These are phyloP conservation scores for Scylla paramamosain DNA, from an alignment of 1,140 invertebrate species.

Conservation along the genomic window DNA sequence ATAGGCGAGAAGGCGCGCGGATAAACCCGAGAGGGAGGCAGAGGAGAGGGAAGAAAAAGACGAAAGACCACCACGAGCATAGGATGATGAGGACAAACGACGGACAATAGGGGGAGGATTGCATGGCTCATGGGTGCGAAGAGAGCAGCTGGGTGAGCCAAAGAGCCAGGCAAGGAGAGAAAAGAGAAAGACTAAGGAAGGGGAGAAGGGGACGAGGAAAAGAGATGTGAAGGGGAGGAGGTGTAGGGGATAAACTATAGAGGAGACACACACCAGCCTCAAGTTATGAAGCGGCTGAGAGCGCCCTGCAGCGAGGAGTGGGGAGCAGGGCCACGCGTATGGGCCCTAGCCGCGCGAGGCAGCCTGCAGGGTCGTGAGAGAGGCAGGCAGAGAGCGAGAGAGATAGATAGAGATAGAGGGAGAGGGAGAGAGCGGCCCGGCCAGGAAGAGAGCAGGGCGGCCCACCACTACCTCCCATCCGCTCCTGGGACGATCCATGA, in stretches of 20 bases:
- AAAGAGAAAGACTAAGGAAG: neutral
- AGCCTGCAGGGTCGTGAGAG: slow-evolving; percentile 34
- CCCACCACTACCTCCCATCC: slow-evolving; percentile 18
- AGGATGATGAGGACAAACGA: slow-evolving; percentile 51
- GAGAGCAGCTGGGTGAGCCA: slow-evolving; percentile 27
- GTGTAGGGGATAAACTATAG: slow-evolving; percentile 5
- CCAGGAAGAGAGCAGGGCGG: slow-evolving; percentile 26
- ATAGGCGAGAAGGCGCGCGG: neutral
- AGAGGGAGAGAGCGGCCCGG: slow-evolving; percentile 27
- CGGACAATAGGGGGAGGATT: slow-evolving; percentile 50
- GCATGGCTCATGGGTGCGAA: slow-evolving; percentile 47
- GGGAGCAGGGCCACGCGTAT: neutral
- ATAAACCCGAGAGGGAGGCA: neutral
- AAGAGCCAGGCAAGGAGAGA: neutral
- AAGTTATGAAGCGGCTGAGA: slow-evolving; percentile 11
- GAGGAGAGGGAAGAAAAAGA: neutral
- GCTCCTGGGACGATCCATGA: slow-evolving; percentile 43
- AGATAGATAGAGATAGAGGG: slow-evolving; percentile 31
- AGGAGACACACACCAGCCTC: neutral
- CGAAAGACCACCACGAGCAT: slow-evolving; percentile 18
- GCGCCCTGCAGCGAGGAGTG: neutral
- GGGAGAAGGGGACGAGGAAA: neutral
- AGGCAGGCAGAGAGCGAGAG: slow-evolving; percentile 25
- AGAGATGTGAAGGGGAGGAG: neutral
- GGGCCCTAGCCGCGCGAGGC: neutral